Conservation (phyloP, 2,888 invertebrate genomes). For the Eledone cirrhosa region DNA sequence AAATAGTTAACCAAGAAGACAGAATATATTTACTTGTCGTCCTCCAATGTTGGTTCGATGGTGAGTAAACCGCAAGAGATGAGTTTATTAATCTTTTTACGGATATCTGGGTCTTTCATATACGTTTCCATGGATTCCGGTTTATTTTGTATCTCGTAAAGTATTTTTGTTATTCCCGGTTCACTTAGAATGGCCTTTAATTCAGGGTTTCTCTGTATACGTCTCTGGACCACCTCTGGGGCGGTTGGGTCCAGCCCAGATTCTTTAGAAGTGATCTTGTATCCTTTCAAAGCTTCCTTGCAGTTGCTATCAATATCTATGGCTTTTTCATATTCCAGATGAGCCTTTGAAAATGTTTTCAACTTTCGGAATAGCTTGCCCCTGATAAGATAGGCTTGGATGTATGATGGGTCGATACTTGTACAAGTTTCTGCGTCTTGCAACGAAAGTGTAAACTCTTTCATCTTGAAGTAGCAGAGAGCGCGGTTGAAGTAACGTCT, state of each 20-base stretch:
- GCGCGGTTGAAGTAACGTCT: neutral
- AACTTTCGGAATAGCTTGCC: neutral
- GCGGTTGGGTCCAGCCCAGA: neutral
- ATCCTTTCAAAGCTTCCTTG: conserved; percentile 7
- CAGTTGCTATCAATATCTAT: neutral
- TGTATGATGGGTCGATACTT: neutral
- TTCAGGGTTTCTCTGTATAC: conserved; percentile 5
- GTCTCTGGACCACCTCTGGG: neutral
- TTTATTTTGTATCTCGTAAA: neutral
- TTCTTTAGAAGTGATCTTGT: neutral
- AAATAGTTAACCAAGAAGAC: no score
- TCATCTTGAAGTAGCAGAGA: neutral
- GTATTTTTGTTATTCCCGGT: neutral
- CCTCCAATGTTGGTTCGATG: no score
- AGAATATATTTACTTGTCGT: no score
- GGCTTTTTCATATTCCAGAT: neutral
- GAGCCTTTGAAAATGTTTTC: neutral
- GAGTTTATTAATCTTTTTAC: conserved; percentile 9
- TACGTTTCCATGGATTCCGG: conserved; percentile 5
- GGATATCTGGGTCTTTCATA: neutral
- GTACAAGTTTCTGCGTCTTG: neutral
- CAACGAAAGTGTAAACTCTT: neutral
- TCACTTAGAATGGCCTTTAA: neutral
- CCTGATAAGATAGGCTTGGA: conserved; percentile 1
- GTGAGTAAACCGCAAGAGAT: conserved; percentile 1